Conservation (phyloP, 1,140 invertebrate genomes). For the Aphelenchoides besseyi region DNA sequence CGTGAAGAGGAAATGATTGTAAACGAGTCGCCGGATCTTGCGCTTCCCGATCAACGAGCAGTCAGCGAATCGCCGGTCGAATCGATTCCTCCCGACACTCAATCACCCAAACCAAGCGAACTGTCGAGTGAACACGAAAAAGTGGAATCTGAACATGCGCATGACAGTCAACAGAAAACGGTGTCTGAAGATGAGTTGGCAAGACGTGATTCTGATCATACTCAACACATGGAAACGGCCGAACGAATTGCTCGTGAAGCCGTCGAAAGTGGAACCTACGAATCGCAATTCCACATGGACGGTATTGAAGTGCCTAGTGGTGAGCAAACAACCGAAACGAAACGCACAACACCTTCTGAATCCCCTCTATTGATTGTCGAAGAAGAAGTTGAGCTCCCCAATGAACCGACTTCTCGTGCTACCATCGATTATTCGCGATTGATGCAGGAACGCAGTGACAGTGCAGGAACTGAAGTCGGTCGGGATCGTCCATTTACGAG, state of each 20-base stretch:
- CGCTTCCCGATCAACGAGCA: neutral
- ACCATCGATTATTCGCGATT: neutral
- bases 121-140: neutral
- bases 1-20: constrained; percentile 2
- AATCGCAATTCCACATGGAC: constrained; percentile 3
- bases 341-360: neutral
- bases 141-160: neutral
- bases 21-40: neutral
- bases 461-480: neutral
- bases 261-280: neutral
- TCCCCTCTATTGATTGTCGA: neutral
- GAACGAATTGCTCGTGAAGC: constrained; percentile 10
- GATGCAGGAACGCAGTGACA: constrained; percentile 3
- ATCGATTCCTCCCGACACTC: neutral
- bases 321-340: neutral
- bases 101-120: neutral
- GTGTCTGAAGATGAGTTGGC: constrained; percentile 8
- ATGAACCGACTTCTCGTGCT: neutral
- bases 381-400: neutral
- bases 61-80: neutral
- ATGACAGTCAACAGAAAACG: constrained; percentile 1
- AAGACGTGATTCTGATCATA: neutral
- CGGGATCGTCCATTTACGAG: constrained; percentile 4
- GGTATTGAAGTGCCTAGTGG: neutral
- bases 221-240: neutral